Evolutionary conservation across 35 echinoderm and acorn worm species (phyloP).

Genomic region (Nesometra sesokonis): DNA sequence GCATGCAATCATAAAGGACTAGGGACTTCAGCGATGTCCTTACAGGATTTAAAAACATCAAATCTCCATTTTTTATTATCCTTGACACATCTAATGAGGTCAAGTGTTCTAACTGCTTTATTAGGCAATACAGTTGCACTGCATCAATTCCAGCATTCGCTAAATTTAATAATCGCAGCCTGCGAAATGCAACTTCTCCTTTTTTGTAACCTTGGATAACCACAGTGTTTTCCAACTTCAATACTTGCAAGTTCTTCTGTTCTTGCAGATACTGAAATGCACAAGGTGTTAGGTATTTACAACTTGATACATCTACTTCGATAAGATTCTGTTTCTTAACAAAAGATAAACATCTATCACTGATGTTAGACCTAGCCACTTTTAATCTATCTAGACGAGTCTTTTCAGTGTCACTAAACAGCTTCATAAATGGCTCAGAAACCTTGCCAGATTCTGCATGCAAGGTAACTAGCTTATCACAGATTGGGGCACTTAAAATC

Average conservation of each 20-base stretch:
- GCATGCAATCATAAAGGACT: constrained; percentile 75
- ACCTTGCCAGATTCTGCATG: constrained; percentile 2
- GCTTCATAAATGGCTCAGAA: constrained; percentile 23
- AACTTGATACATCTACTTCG: constrained; percentile 60
- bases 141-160: constrained; percentile 52
- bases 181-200: constrained; percentile 40
- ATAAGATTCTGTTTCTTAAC: constrained; percentile 49
- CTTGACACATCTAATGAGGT: constrained; percentile 59
- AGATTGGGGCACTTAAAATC: constrained; percentile 36
- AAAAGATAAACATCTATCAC: constrained; percentile 25
- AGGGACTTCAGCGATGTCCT: constrained; percentile 45
- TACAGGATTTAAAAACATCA: constrained; percentile 46
- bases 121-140: constrained; percentile 47
- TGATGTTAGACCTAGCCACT: constrained; percentile 33
- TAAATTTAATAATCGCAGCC: constrained; percentile 61
- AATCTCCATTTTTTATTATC: constrained; percentile 70
- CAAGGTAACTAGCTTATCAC: constrained; percentile 49
- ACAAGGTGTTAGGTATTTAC: constrained; percentile 19
- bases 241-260: constrained; percentile 29
- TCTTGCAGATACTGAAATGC: constrained; percentile 39
- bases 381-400: constrained; percentile 48
- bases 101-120: constrained; percentile 38
- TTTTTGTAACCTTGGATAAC: not conserved
- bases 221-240: constrained; percentile 20
- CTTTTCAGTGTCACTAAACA: constrained; percentile 52